A percentile compares a stretch with the other conserved stretches of the same genome.
phyloP scores from a whole-genome alignment of 2,888 invertebrate genomes.

The Helobdella robusta region DNA sequence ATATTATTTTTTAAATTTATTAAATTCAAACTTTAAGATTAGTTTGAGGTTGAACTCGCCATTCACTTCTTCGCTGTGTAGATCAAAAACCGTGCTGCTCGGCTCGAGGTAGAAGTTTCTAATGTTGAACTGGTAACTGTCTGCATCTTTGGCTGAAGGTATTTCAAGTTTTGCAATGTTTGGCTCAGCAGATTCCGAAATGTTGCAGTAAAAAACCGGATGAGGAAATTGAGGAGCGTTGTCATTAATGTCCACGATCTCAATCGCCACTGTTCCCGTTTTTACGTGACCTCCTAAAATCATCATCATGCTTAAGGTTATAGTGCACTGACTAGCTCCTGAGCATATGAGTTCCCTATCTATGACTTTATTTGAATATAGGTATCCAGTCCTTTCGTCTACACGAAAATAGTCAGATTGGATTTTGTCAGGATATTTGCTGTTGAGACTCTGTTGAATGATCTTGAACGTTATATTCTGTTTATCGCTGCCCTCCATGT shows the following conservation, averaged over 20 bases:
- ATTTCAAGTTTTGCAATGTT: slow-evolving; percentile 2
- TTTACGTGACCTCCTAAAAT: neutral
- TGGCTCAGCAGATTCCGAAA: slow-evolving; percentile 15
- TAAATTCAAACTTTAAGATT: slow-evolving; percentile 26
- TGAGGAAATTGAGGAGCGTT: neutral
- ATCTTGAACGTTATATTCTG: neutral
- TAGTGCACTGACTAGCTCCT: slow-evolving; percentile 2
- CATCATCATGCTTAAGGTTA: slow-evolving; percentile 8
- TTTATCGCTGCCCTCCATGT: neutral
- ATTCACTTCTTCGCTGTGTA: slow-evolving; percentile 3
- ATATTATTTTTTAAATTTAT: neutral
- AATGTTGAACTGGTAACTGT: slow-evolving; percentile 6
- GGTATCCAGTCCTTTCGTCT: slow-evolving; percentile 8
- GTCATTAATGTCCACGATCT: slow-evolving; percentile 11
- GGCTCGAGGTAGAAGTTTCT: slow-evolving; percentile 1
- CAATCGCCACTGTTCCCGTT: neutral
- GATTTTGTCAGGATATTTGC: too few relatives aligned
- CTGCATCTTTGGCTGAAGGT: slow-evolving; percentile 17
- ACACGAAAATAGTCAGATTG: slow-evolving; percentile 9
- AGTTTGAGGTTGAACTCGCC: slow-evolving; percentile 32
- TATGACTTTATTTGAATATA: neutral
- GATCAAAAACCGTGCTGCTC: neutral
- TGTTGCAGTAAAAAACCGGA: neutral
- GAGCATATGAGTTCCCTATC: slow-evolving; percentile 13
- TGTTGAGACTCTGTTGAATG: neutral